Conservation (phyloP, 2,888 invertebrate genomes). For the Orgyia antiqua region DNA sequence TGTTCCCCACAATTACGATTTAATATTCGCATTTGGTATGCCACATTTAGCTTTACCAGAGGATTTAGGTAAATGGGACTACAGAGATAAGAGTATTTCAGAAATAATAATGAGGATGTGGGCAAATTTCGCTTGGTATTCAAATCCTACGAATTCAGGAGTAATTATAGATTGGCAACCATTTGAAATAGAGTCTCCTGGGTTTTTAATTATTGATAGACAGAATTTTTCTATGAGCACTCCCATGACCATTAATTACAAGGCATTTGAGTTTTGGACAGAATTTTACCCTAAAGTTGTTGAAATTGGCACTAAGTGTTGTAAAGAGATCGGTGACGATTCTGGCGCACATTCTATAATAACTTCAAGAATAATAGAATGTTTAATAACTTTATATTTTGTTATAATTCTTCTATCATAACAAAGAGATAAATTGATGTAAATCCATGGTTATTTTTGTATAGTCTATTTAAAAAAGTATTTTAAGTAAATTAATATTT, state of each 20-base stretch:
- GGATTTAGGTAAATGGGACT: slow-evolving; percentile 83
- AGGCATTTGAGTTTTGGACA: slow-evolving; percentile 90
- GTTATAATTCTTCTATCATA: slow-evolving; percentile 47
- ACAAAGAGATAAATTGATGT: slow-evolving; percentile 25
- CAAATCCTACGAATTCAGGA: slow-evolving; percentile 84
- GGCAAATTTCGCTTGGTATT: slow-evolving; percentile 86
- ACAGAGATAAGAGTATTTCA: slow-evolving; percentile 86
- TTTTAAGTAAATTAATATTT: slow-evolving; percentile 42
- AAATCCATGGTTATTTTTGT: slow-evolving; percentile 59
- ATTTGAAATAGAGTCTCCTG: slow-evolving; percentile 82
- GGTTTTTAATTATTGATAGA: slow-evolving; percentile 85
- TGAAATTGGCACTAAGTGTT: slow-evolving; percentile 85
- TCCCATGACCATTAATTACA: slow-evolving; percentile 82
- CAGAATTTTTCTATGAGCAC: slow-evolving; percentile 87
- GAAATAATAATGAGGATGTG: slow-evolving; percentile 90
- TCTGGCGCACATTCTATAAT: slow-evolving; percentile 45
- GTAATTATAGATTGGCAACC: slow-evolving; percentile 87
- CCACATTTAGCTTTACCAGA: slow-evolving; percentile 83
- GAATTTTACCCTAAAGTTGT: slow-evolving; percentile 88
- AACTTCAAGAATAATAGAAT: slow-evolving; percentile 33
- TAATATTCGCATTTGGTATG: slow-evolving; percentile 89
- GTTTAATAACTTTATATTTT: slow-evolving; percentile 41
- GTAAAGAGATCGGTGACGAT: slow-evolving; percentile 77
- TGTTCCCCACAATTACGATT: slow-evolving; percentile 89
- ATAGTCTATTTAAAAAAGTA: slow-evolving; percentile 62